Conservation (phyloP, 2,797 vertebrate species). For the Sebastes variabilis region DNA sequence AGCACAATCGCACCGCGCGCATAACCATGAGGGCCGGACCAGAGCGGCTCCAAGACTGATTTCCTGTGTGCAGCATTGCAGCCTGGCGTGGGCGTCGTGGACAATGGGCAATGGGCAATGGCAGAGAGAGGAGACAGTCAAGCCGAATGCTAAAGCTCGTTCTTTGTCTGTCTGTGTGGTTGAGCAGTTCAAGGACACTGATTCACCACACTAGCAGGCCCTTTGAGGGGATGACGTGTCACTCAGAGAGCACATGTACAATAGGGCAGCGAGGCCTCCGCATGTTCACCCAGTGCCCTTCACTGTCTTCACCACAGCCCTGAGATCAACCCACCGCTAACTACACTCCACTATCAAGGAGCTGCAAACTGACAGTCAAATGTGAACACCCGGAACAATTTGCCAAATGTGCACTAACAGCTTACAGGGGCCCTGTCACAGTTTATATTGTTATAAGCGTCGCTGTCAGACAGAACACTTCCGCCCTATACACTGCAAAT, state of each 20-base stretch:
- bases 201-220: slow-evolving; percentile 70
- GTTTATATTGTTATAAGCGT: slow-evolving; percentile 48
- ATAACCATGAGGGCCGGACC: slow-evolving; percentile 30
- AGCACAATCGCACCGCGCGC: slow-evolving; percentile 39
- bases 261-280: slow-evolving; percentile 60
- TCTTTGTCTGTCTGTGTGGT: slow-evolving; percentile 73
- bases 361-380: slow-evolving; percentile 45
- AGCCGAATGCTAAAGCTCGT: slow-evolving; percentile 61
- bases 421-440: slow-evolving; percentile 59
- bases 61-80: slow-evolving; percentile 37
- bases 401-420: slow-evolving; percentile 52
- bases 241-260: slow-evolving; percentile 72
- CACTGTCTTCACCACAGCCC: slow-evolving; percentile 61
- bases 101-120: slow-evolving; percentile 51
- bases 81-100: slow-evolving; percentile 38
- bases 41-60: slow-evolving; percentile 18
- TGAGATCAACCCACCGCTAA: slow-evolving; percentile 51
- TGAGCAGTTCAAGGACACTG: slow-evolving; percentile 78
- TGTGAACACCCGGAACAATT: slow-evolving; percentile 61
- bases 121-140: slow-evolving; percentile 55
- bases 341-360: slow-evolving; percentile 38
- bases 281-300: slow-evolving; percentile 72
- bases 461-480: slow-evolving; percentile 21
- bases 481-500: slow-evolving; percentile 24
- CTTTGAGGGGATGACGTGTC: slow-evolving; percentile 76